phyloP scores from a whole-genome alignment of 2,888 invertebrate species.

The Aproaerema taeniolella region DNA sequence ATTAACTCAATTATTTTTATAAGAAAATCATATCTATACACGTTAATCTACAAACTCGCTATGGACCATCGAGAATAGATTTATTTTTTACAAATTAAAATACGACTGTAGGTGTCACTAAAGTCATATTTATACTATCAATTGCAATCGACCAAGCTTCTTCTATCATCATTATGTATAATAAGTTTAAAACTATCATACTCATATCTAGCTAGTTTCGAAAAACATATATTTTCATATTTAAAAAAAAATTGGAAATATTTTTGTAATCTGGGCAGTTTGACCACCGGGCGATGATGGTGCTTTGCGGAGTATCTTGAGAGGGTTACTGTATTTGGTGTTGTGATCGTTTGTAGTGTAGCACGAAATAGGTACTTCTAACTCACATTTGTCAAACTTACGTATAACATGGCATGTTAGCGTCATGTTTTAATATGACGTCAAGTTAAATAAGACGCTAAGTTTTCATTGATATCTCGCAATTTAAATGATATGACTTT shows the following conservation, averaged over 20 bases:
- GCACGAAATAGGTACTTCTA: conserved; percentile 19
- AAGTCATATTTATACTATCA: conserved; percentile 4
- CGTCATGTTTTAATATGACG: too few species aligned
- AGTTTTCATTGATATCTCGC: too few species aligned
- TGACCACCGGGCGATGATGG: conserved; percentile 69
- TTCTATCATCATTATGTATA: too few species aligned
- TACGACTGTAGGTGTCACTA: conserved; percentile 26
- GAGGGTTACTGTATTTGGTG: conserved; percentile 40
- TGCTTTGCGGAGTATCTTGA: conserved; percentile 54
- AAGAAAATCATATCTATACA: conserved; percentile 29
- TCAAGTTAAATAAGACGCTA: too few species aligned
- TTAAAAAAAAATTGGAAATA: conserved; percentile 26
- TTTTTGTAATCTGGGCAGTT: conserved; percentile 47
- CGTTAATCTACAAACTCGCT: conserved; percentile 19
- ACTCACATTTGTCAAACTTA: too few species aligned
- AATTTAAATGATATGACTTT: too few species aligned
- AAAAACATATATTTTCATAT: conserved; percentile 18
- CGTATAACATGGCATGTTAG: too few species aligned
- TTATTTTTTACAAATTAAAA: conserved; percentile 31
- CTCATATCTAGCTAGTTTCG: too few species aligned
- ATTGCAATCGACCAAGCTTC: conserved; percentile 14
- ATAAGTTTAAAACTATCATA: too few species aligned
- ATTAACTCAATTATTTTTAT: conserved; percentile 28
- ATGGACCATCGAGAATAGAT: conserved; percentile 31
- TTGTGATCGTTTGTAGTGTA: conserved; percentile 42